These are phyloP conservation scores for Otis tarda DNA, from an alignment of 2,113 vertebrate species.

Conservation along the genomic window DNA sequence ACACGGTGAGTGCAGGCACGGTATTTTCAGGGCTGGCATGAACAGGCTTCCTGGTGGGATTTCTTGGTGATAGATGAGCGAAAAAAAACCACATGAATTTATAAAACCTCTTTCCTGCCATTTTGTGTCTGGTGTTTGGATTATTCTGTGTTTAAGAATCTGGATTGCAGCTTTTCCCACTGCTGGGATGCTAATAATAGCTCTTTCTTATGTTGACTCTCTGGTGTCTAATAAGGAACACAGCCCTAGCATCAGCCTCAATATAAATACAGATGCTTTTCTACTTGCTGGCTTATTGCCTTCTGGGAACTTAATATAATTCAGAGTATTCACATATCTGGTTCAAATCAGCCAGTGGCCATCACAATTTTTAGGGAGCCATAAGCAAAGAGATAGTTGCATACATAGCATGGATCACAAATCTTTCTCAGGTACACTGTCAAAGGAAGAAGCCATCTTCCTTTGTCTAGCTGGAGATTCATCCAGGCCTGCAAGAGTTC, in stretches of 20 bases:
- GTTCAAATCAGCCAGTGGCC: background rate
- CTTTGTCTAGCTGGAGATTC: background rate
- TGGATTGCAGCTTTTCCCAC: background rate
- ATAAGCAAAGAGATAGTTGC: background rate
- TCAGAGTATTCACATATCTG: background rate
- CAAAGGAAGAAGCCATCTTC: background rate
- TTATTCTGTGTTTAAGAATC: background rate
- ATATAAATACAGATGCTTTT: background rate
- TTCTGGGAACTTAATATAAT: background rate
- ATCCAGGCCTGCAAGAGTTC: background rate
- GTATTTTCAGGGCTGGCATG: background rate
- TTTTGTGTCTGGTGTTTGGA: background rate
- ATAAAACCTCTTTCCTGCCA: background rate
- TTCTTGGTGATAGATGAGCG: background rate
- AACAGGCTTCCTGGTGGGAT: background rate
- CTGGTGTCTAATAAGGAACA: background rate
- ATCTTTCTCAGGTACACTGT: background rate
- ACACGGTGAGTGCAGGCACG: fast-evolving
- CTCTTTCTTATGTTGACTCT: background rate
- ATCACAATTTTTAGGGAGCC: background rate
- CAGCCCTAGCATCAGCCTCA: background rate
- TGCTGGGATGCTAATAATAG: background rate
- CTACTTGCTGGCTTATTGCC: background rate
- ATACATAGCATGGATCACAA: fast-evolving
- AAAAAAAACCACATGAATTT: background rate